phyloP scores from a whole-genome alignment of 2,113 vertebrate genomes.

The Aptenodytes forsteri region DNA sequence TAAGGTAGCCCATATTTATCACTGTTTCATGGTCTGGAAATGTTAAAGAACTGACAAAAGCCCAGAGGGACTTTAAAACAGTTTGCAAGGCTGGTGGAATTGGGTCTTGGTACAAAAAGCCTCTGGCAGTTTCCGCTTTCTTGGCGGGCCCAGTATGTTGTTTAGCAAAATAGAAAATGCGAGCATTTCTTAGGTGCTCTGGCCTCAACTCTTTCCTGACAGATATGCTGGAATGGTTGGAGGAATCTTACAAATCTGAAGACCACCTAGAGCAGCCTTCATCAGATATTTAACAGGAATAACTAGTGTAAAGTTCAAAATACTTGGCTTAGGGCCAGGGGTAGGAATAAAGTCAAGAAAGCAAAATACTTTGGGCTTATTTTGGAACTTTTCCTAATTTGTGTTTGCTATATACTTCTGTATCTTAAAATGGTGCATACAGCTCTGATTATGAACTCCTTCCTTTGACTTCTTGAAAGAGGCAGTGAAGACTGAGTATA shows the following conservation, averaged over 20 bases:
- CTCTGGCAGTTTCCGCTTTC: background rate
- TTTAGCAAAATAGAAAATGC: background rate
- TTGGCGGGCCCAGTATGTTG: no score
- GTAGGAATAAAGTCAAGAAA: background rate
- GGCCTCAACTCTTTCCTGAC: background rate
- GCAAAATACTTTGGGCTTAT: background rate
- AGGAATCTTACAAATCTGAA: background rate
- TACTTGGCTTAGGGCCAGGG: background rate
- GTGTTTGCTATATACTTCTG: background rate
- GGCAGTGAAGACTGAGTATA: background rate
- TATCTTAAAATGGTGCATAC: background rate
- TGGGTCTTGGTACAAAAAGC: background rate
- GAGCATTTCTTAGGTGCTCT: background rate
- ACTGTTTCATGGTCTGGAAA: background rate
- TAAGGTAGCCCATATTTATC: background rate
- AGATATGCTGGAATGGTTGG: background rate
- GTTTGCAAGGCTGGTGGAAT: background rate
- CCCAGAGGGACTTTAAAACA: background rate
- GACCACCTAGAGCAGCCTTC: background rate
- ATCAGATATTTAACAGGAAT: background rate
- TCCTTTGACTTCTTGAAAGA: background rate
- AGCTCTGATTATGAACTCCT: background rate
- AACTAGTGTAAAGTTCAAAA: background rate
- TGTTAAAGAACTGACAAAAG: background rate
- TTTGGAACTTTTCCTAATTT: background rate